Percentiles rank a stretch among this genome's conserved stretches.
Evolutionary conservation across 2,797 vertebrate genomes (phyloP).

Genomic region (Fratercula arctica): DNA sequence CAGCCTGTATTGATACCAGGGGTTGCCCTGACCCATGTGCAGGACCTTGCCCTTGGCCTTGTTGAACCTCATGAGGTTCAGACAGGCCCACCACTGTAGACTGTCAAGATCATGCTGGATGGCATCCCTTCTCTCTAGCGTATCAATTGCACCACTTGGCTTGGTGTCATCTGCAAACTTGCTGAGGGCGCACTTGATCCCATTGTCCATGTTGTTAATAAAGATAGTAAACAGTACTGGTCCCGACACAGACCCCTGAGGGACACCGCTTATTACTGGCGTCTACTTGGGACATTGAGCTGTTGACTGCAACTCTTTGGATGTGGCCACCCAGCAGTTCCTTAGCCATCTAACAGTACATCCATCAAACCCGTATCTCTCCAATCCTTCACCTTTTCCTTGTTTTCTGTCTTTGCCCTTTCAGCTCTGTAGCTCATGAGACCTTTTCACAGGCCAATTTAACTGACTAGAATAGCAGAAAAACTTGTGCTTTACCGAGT

Average conservation of each 20-base stretch:
- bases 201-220: neutral
- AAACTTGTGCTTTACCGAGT: neutral
- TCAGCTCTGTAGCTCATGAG: neutral
- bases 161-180: neutral
- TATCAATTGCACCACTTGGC: rapidly evolving
- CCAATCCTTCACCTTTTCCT: neutral
- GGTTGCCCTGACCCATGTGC: rapidly evolving
- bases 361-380: neutral
- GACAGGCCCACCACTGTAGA: rapidly evolving
- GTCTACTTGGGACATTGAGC: neutral
- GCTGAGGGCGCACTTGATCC: rapidly evolving
- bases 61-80: neutral
- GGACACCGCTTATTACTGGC: neutral
- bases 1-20: neutral
- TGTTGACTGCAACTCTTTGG: neutral
- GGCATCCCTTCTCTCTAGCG: rapidly evolving
- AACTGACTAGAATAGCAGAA: neutral
- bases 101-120: neutral
- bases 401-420: neutral
- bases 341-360: neutral
- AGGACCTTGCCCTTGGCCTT: neutral
- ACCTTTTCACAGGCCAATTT: neutral
- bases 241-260: rapidly evolving
- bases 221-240: neutral
- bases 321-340: neutral